Evolutionary conservation across 1,140 invertebrate genomes (phyloP).

Genomic region (Saccostrea echinata): DNA sequence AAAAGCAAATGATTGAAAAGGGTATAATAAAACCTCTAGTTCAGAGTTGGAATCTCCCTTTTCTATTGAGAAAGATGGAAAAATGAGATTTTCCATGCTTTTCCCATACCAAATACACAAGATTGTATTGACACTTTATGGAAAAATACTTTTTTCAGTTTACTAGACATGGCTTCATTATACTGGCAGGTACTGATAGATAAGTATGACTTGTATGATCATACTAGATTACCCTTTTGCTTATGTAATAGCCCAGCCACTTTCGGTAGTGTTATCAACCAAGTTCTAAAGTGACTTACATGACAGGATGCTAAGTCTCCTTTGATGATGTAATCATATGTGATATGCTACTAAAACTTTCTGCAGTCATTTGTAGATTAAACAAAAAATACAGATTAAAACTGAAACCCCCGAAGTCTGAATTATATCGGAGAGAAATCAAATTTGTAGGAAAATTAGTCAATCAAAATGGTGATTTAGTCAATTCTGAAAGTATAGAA

Average conservation of each 20-base stretch:
- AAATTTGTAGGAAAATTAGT: slow-evolving; percentile 44
- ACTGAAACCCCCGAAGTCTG: not conserved
- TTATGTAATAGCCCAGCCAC: slow-evolving; percentile 59
- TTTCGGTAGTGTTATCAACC: slow-evolving; percentile 58
- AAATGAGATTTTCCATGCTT: slow-evolving; percentile 35
- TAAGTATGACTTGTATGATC: slow-evolving; percentile 53
- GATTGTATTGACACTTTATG: too few relatives aligned
- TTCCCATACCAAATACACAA: slow-evolving; percentile 41
- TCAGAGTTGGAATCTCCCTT: slow-evolving; percentile 56
- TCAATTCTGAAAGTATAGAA: slow-evolving; percentile 40
- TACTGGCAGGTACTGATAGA: slow-evolving; percentile 36
- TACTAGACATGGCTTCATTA: slow-evolving; percentile 30
- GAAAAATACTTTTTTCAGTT: too few relatives aligned
- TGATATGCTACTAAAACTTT: slow-evolving; percentile 41
- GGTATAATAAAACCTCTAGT: slow-evolving; percentile 33
- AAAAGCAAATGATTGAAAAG: slow-evolving; percentile 40
- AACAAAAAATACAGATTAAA: too few relatives aligned
- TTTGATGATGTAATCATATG: slow-evolving; percentile 34
- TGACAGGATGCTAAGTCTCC: too few relatives aligned
- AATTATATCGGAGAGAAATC: slow-evolving; percentile 44
- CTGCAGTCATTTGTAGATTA: too few relatives aligned
- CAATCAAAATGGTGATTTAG: too few relatives aligned
- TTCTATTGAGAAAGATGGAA: slow-evolving; percentile 40
- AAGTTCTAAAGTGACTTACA: slow-evolving; percentile 53
- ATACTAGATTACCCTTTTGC: slow-evolving; percentile 63